Evolutionary conservation across 2,888 invertebrate species (phyloP), one percentile per base, ranked within the genome.

Genomic region (Ernsta delagoae): DNA sequence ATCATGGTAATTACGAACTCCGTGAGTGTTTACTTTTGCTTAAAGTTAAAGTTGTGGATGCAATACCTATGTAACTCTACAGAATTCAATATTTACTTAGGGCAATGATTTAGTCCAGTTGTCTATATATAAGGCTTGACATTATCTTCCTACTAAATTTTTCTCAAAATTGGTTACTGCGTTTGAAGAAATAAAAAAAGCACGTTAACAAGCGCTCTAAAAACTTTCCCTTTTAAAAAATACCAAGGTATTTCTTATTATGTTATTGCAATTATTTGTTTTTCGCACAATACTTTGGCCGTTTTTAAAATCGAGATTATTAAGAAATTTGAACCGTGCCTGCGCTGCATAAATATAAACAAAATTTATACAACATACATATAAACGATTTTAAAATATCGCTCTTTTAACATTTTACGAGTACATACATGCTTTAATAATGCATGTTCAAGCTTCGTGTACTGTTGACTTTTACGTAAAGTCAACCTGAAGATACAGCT

Each of bases 401-500:
- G 7, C 43, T 43, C 9, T 43, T 8, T 9, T 41, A 41, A 41
- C 41, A 41, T 43, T 43, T 43, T 43, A 43, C 1, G n/a, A n/a
- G n/a, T n/a, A n/a, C n/a, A 43, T 43, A 2, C 11, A 43, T 43
- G 0, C 43, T 9, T 43, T 43, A 43, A 43, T 8, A 36, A 7
- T 8, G 45, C n/a, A 45, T 12, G n/a, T 45, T 45, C n/a, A 12
- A 45, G 4, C 45, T 45, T 7, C 45, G 4, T 45, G 5, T 5
- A n/a, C 5, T n/a, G 45, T 45, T 45, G 43, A 45, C 45, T n/a
- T 45, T 45, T n/a, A n/a, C n/a, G 11, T n/a, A 45, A 45, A 45
- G 45, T 45, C n/a, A 45, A 45, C n/a, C 0, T 5, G n/a, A 5
- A 48, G 48, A 69, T 62, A 67, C 70, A 71, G 73, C 70, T 59